Base-by-base conservation (phyloP, 1,140 invertebrate genomes). In the Lysiphlebus fabarum region DNA sequence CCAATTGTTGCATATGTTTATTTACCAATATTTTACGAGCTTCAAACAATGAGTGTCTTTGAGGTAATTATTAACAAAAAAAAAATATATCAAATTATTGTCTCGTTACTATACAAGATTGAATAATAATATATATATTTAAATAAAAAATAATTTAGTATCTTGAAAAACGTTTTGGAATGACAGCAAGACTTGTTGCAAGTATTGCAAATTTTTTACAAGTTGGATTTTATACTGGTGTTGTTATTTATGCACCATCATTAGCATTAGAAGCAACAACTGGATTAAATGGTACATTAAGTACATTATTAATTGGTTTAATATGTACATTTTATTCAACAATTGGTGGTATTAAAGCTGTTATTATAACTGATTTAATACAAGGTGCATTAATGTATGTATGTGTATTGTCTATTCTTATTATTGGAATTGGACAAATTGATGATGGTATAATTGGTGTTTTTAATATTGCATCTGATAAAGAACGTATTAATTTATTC, bases 161-260 rank as follows among this genome's bases (percentile, higher is more conserved):
- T 74, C 80, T 98, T 60, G 91, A 95, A 69, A 77, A 83, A 62
- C 77, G 93, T 58, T 96, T 95, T 70, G 90, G 91, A 1, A 78
- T 83, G 44, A 70, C 72, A 9, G 82, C 87, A 12, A 77, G 91
- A 62, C 67, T 90, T 58, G 66, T 85, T 7, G 89, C 91, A 1
- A 93, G 90, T 5, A 55, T 87, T 4, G 87, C 88, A 0, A 94
- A 93, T 67, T 87, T 87, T 7, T 59, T 90, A 1, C 90, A 94
- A 78, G 90, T 93, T 85, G 79, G 92, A 17, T 71, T 98, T 9
- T 96, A 97, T 70, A 95, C 95, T 83, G 91, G 93, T 1, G 90
- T 98, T 58, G 94, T 96, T 1, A 80, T 97, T 0, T 97, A 93
- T 76, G 95, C 94, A 0, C 95, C 95, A 2, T 90, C 94, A 1